Conservation (phyloP, 2,113 vertebrate genomes). For the Anthoscopus minutus region DNA sequence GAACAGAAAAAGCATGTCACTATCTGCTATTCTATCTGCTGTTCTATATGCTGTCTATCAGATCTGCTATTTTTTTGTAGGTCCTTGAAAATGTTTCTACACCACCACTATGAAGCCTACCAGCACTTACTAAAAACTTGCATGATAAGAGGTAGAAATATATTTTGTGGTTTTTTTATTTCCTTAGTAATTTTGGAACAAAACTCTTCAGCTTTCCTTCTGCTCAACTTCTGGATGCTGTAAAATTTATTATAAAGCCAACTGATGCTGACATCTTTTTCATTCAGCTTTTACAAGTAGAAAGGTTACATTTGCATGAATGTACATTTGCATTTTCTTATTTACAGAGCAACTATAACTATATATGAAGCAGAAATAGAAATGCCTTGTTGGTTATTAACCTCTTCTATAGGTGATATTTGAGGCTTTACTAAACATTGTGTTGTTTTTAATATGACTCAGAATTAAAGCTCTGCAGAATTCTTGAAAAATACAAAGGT, state of each 20-base stretch:
- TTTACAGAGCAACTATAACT: neutral
- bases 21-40: no score
- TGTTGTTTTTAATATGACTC: neutral
- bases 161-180: conserved; percentile 13
- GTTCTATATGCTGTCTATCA: no score
- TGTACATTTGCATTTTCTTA: conserved; percentile 53
- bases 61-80: neutral
- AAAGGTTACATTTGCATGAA: conserved; percentile 65
- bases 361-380: neutral
- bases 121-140: neutral
- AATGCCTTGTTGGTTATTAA: neutral
- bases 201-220: conserved; percentile 30
- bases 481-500: neutral
- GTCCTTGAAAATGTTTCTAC: neutral
- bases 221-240: neutral
- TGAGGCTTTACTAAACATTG: neutral
- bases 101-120: neutral
- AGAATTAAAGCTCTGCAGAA: neutral
- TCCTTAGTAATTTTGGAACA: conserved; percentile 29
- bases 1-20: neutral
- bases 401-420: neutral
- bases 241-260: conserved; percentile 53
- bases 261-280: conserved; percentile 48
- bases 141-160: neutral
- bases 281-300: conserved; percentile 28